Evolutionary conservation across 2,113 vertebrate species (phyloP).

Genomic region (Xiphias gladius): DNA sequence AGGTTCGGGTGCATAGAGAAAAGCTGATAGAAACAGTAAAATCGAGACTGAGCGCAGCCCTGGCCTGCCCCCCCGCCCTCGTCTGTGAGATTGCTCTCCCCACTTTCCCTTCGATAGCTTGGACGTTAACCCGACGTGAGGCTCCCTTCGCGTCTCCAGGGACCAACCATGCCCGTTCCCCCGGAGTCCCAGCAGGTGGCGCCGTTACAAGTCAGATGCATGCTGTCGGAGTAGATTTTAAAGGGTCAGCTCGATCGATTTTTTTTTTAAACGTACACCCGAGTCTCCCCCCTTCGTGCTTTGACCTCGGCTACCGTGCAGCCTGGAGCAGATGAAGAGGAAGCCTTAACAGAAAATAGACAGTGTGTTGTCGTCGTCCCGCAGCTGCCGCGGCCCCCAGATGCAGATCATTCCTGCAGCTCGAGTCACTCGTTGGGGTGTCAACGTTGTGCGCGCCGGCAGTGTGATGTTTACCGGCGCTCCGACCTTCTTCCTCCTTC

Average conservation of each 20-base stretch:
- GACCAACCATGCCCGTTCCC: background rate
- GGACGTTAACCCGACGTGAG: background rate
- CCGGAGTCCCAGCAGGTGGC: conserved; percentile 68
- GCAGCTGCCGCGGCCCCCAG: conserved; percentile 64
- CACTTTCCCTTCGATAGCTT: conserved; percentile 1
- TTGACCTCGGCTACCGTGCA: background rate
- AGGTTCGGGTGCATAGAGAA: conserved; percentile 14
- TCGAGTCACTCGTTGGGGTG: conserved; percentile 58
- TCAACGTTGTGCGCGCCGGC: conserved; percentile 39
- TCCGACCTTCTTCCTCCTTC: conserved; percentile 30
- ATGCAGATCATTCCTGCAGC: conserved; percentile 67
- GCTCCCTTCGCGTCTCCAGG: background rate
- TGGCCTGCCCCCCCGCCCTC: conserved; percentile 36
- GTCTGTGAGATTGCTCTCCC: conserved; percentile 14
- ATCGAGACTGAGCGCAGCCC: conserved; percentile 40
- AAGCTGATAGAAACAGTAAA: conserved; percentile 11
- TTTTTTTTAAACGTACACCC: too few relatives aligned
- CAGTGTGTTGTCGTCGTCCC: conserved; percentile 24
- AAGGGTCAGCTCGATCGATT: background rate
- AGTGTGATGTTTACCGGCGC: conserved; percentile 48
- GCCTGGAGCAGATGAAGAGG: too few relatives aligned
- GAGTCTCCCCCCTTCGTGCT: too few relatives aligned
- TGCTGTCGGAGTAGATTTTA: background rate
- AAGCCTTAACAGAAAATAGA: conserved; percentile 13
- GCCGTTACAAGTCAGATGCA: background rate